Evolutionary conservation across 1,140 invertebrate genomes (phyloP).

Genomic region (Musca domestica): DNA sequence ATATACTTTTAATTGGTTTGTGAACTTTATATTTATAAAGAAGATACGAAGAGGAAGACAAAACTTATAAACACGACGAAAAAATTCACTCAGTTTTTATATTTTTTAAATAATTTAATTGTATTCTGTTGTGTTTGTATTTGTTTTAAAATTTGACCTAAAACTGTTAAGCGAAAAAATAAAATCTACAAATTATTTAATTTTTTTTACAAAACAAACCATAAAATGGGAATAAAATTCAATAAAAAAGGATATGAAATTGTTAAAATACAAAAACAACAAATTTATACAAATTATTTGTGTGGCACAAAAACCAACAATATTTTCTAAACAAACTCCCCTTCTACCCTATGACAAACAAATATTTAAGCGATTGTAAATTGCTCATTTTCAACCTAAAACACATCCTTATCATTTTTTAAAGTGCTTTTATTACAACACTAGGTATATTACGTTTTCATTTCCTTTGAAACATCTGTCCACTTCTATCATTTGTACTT

Average conservation of each 20-base stretch:
- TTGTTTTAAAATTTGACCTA: slow-evolving; percentile 23
- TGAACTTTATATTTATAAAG: too few species aligned
- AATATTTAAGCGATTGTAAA: too few species aligned
- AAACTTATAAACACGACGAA: slow-evolving; percentile 1
- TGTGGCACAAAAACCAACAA: too few species aligned
- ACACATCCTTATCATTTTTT: too few species aligned
- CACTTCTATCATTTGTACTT: not conserved
- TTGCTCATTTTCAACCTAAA: too few species aligned
- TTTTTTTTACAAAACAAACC: slow-evolving; percentile 27
- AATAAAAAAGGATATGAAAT: slow-evolving; percentile 24
- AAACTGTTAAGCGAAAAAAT: not conserved
- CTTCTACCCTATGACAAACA: too few species aligned
- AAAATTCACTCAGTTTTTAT: slow-evolving; percentile 19
- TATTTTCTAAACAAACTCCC: too few species aligned
- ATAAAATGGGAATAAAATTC: slow-evolving; percentile 29
- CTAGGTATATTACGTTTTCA: too few species aligned
- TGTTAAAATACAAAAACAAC: slow-evolving; percentile 8
- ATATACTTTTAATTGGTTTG: too few species aligned
- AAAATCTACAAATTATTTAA: slow-evolving; percentile 7
- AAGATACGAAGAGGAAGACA: too few species aligned
- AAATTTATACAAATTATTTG: not conserved
- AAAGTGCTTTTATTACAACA: too few species aligned
- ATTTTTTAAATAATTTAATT: slow-evolving; percentile 21
- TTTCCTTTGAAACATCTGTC: not conserved
- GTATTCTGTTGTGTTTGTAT: slow-evolving; percentile 17